Base-by-base conservation (phyloP, 2,797 vertebrate species). In the Sebastes itinus region DNA sequence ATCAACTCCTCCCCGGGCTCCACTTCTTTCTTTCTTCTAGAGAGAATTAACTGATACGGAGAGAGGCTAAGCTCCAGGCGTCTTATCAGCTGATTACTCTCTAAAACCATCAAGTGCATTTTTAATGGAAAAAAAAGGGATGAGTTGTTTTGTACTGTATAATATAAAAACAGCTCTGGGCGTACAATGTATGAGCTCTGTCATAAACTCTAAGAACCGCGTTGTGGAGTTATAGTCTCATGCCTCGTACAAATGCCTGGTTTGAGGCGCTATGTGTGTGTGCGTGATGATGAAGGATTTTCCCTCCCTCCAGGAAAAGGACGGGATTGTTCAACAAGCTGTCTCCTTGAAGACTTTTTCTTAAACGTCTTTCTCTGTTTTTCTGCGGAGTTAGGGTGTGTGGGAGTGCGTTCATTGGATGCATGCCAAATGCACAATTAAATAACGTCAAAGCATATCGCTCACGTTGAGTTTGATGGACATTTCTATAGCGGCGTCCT, bases 61-160 rank as follows among this genome's bases (percentile, higher is more conserved):
- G 55, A 82, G 59, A 38, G 81, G 72, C 83, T 32, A 22, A 78
- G 83, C 85, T 87, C 59, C 35, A 2, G 80, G 81, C 75, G 6
- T 78, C 88, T 92, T 89, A 93, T 94, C 91, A 82, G 6, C 84
- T 80, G 88, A 91, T 84, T 88, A 71, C 85, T 83, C 87, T 30
- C 81, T 70, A 77, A 87, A 92, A 84, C 74, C 83, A 83, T 81
- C 87, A 75, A 87, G 84, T 82, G 65, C 38, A 64, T 65, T 91
- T 90, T 90, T 90, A 91, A 91, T 91, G 80, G 78, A 83, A 80
- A 76, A 76, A 79, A 62, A 56, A 27, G 11, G 23, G 33, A 73
- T 59, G 74, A 72, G 73, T 83, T 82, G 82, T 78, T 82, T 84
- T 72, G 1, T 52, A 7, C 22, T 58, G 66, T 49, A 16, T 85